These are phyloP conservation scores for Naso thynnoides DNA, from an alignment of 2,797 vertebrate genomes.

Conservation along the genomic window DNA sequence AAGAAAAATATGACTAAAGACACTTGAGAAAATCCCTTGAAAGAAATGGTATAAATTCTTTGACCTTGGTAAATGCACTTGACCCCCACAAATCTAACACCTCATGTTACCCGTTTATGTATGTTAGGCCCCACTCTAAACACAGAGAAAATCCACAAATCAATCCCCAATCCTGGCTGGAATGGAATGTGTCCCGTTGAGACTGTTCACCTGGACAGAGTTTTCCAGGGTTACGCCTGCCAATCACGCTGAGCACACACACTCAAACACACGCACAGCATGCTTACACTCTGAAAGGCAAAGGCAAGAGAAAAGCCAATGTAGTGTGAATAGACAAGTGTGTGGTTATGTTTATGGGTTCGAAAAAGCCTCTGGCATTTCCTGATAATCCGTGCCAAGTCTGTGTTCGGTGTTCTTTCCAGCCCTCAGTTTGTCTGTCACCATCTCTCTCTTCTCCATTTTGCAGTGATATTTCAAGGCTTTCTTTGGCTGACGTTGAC, in stretches of 20 bases:
- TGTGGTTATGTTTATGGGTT: constrained; percentile 77
- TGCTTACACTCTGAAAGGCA: constrained; percentile 1
- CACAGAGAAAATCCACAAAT: constrained; percentile 61
- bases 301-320: constrained; percentile 22
- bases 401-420: constrained; percentile 54
- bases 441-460: constrained; percentile 13
- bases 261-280: constrained; percentile 18
- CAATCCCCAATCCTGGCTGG: constrained; percentile 47
- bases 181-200: constrained; percentile 66
- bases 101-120: constrained; percentile 64
- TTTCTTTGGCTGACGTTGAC: constrained; percentile 27
- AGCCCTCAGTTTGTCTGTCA: constrained; percentile 35
- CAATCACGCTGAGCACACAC: constrained; percentile 48
- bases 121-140: constrained; percentile 58
- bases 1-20: not conserved
- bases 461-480: constrained; percentile 37
- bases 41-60: constrained; percentile 23
- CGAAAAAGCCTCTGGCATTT: constrained; percentile 73
- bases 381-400: constrained; percentile 61
- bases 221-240: constrained; percentile 51
- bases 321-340: constrained; percentile 64
- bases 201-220: constrained; percentile 68
- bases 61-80: constrained; percentile 10
- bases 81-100: constrained; percentile 48
- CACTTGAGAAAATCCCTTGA: constrained; percentile 6